phyloP scores from a whole-genome alignment of 1,140 invertebrate species.

The Subanguina moxae region DNA sequence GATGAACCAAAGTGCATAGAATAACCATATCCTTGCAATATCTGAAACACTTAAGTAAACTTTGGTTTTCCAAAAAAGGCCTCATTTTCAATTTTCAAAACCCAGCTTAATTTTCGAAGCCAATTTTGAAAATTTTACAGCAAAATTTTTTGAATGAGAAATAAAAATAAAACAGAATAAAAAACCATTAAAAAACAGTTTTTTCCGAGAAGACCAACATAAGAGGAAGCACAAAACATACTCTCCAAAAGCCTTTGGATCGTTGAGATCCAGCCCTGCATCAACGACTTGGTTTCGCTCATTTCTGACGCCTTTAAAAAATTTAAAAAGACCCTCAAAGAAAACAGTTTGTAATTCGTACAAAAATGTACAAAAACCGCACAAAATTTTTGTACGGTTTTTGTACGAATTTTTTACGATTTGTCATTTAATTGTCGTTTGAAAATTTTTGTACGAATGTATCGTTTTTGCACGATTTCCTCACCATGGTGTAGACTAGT shows the following conservation, averaged over 20 bases:
- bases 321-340: too few relatives aligned
- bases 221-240: conserved; percentile 27
- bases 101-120: not conserved
- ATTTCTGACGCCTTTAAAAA: conserved; percentile 34
- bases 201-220: not conserved
- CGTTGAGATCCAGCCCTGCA: conserved; percentile 56
- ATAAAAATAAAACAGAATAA: not conserved
- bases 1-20: conserved; percentile 41
- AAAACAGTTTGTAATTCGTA: too few relatives aligned
- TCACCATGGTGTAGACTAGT: too few relatives aligned
- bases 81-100: not conserved
- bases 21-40: conserved; percentile 57
- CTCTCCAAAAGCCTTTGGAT: conserved; percentile 54
- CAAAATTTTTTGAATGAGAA: conserved; percentile 5
- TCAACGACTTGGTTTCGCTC: conserved; percentile 54
- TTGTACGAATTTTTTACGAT: too few relatives aligned
- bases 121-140: not conserved
- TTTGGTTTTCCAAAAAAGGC: conserved; percentile 1
- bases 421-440: too few relatives aligned
- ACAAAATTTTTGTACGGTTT: too few relatives aligned
- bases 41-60: conserved; percentile 15
- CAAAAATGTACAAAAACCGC: too few relatives aligned
- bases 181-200: not conserved
- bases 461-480: too few relatives aligned
- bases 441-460: too few relatives aligned